Evolutionary conservation across 2,797 vertebrate species (phyloP).

Genomic region (Enteromius mattozi): DNA sequence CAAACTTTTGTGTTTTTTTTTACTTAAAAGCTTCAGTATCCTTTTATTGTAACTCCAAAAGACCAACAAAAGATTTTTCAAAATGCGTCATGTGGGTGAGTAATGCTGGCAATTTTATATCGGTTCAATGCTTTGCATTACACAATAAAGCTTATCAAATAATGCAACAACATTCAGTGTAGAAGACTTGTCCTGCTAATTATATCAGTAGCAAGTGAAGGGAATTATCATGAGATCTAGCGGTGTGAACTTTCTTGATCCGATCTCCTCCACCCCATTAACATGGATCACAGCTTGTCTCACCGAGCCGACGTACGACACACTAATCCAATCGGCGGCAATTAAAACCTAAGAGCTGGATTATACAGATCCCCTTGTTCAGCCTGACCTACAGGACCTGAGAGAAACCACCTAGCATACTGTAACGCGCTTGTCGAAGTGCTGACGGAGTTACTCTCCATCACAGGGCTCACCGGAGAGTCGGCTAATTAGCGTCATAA

Average conservation of each 20-base stretch:
- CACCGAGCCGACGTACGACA: background rate
- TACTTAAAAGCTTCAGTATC: background rate
- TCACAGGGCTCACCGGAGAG: slow-evolving; percentile 73
- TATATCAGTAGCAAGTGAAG: background rate
- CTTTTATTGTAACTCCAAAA: background rate
- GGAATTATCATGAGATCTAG: slow-evolving; percentile 61
- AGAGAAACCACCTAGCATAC: slow-evolving; percentile 60
- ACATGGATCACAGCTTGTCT: slow-evolving; percentile 25
- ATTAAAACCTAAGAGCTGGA: slow-evolving; percentile 67
- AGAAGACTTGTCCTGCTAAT: background rate
- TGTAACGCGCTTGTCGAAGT: slow-evolving; percentile 59
- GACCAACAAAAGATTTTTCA: background rate
- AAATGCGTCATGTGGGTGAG: background rate
- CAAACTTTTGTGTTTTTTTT: background rate
- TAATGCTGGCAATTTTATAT: background rate
- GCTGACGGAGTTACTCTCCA: slow-evolving; percentile 70
- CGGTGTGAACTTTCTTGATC: slow-evolving; percentile 52
- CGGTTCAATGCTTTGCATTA: background rate
- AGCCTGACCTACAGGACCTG: slow-evolving; percentile 56
- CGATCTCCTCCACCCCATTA: slow-evolving; percentile 51
- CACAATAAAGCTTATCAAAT: background rate
- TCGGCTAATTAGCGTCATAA: slow-evolving; percentile 75
- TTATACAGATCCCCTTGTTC: slow-evolving; percentile 64
- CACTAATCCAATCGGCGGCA: slow-evolving; percentile 68
- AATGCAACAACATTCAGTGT: background rate